Conservation (phyloP, 2,113 vertebrate species). For the Stigmatopora nigra region DNA sequence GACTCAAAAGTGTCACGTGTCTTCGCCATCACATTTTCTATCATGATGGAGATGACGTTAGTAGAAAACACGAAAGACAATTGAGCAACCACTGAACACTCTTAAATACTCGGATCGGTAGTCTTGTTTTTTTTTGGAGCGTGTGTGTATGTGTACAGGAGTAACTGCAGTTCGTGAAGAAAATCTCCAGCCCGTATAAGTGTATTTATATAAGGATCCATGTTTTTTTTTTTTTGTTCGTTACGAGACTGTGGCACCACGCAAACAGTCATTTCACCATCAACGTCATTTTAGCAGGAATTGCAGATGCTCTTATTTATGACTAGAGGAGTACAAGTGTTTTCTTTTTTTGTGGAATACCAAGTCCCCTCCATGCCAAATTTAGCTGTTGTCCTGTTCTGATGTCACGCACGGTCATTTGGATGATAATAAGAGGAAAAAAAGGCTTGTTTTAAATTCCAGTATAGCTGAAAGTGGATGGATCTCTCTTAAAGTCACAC, state of each 20-base stretch:
- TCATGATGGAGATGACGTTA: slow-evolving; percentile 47
- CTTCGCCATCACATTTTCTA: neutral
- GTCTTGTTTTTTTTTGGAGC: slow-evolving; percentile 31
- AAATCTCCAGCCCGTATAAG: slow-evolving; percentile 37
- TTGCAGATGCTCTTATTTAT: slow-evolving; percentile 41
- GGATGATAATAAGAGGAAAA: slow-evolving; percentile 16
- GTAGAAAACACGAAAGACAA: slow-evolving; percentile 43
- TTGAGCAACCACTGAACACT: slow-evolving; percentile 27
- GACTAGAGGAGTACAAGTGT: slow-evolving; percentile 29
- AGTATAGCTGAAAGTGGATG: slow-evolving; percentile 14
- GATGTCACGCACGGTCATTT: slow-evolving; percentile 36
- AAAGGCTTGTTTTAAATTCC: slow-evolving; percentile 29
- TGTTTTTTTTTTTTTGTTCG: slow-evolving; percentile 50
- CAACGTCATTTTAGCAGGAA: slow-evolving; percentile 38
- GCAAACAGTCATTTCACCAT: slow-evolving; percentile 47
- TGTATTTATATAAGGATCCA: slow-evolving; percentile 57
- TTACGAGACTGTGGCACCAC: slow-evolving; percentile 38
- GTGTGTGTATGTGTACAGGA: slow-evolving; percentile 41
- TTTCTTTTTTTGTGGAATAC: slow-evolving; percentile 18
- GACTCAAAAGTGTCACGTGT: slow-evolving; percentile 45
- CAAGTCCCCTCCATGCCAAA: slow-evolving; percentile 28
- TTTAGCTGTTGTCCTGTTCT: slow-evolving; percentile 40
- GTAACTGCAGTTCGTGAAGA: slow-evolving; percentile 42
- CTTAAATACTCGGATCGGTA: slow-evolving; percentile 24
- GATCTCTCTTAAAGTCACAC: slow-evolving; percentile 37